Base-by-base conservation (phyloP, 1,140 invertebrate genomes). In the Sycobia sp. region DNA sequence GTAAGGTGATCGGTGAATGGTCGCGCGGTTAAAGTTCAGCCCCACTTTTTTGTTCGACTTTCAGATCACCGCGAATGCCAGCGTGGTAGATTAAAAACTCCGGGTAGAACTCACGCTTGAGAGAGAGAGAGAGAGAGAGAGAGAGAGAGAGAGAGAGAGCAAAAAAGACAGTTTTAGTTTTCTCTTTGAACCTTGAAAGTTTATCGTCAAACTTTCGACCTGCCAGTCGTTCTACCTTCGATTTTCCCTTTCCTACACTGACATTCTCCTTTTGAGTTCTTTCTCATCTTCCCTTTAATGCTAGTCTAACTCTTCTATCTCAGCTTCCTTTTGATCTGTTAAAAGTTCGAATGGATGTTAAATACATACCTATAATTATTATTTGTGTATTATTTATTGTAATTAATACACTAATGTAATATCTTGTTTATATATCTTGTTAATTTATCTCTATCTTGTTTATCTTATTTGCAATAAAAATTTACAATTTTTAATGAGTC, bases 201-300 rank as follows among this genome's bases (percentile, higher is more conserved):
- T 41, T 41, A 59, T 59, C 36, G 46, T 29, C 34, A 50, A 59
- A 59, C 56, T 59, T 59, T 50, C 34, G n/a, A 46, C n/a, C 56
- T 41, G 36, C 7, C 13, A 22, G 10, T 4, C 13, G 11, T 4
- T 23, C 11, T 10, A 43, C 44, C 18, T 39, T 59, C 36, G 46
- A 59, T 59, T 59, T 57, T 59, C 41, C 25, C 34, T 38, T 47
- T 58, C 44, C 32, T 46, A 34, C n/a, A 11, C 4, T 7, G 22
- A 18, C 43, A 18, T 58, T 58, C 49, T 9, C 29, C 36, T 36
- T 20, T 46, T 46, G 27, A 50, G 10, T 41, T 50, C 25, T 50
- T 14, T 29, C 11, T 41, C 25, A 41, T 25, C 46, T 25, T 13
- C 7, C 4, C 3, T 1, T 53, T 25, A 7, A 9, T 18, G n/a